Conservation (phyloP, 1,140 invertebrate genomes). For the Caenorhabditis latens region DNA sequence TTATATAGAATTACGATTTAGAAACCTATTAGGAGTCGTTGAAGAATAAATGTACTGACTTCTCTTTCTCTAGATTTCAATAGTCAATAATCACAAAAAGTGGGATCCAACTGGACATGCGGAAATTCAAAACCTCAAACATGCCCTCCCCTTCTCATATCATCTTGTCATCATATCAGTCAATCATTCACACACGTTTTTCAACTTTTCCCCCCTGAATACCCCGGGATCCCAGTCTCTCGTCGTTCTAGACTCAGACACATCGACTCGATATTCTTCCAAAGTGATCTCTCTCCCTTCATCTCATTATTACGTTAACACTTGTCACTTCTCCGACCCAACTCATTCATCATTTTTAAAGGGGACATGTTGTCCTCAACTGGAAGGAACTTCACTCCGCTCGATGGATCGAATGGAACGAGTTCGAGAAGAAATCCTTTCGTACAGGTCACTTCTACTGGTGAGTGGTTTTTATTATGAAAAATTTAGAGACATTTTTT, state of each 20-base stretch:
- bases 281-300: not conserved
- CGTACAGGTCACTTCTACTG: slow-evolving; percentile 34
- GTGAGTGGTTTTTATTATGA: not conserved
- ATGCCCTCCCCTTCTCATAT: not conserved
- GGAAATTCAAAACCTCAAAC: slow-evolving; percentile 54
- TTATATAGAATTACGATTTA: too few species aligned
- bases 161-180: slow-evolving; percentile 49
- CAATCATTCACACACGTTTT: slow-evolving; percentile 56
- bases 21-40: too few species aligned
- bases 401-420: slow-evolving; percentile 37
- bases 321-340: not conserved
- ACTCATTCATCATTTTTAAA: slow-evolving; percentile 33
- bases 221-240: not conserved
- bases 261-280: too few species aligned
- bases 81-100: too few species aligned
- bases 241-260: too few species aligned
- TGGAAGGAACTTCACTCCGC: slow-evolving; percentile 32
- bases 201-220: not conserved
- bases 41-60: too few species aligned
- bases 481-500: not conserved
- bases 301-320: slow-evolving; percentile 45
- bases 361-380: slow-evolving; percentile 31
- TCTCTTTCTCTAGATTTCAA: too few species aligned
- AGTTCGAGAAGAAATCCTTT: slow-evolving; percentile 38
- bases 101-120: not conserved